Conservation (phyloP, 2,113 vertebrate genomes). For the Hippocampus comes region DNA sequence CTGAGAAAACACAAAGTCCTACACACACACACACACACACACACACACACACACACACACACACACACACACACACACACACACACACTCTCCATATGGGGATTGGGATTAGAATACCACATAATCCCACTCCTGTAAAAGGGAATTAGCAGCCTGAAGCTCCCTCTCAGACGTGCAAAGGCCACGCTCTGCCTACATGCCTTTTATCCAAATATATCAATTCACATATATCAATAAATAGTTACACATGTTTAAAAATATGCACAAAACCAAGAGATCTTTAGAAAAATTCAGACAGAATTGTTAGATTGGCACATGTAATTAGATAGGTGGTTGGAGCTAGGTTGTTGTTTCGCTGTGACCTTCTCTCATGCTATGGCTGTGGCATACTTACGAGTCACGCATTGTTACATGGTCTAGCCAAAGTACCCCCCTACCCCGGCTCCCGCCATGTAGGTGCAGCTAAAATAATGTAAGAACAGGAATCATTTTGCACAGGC, state of each 20-base stretch:
- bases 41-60: background rate
- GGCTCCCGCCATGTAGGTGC: no score
- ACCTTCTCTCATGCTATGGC: no score
- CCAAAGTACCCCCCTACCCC: no score
- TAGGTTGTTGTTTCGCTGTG: no score
- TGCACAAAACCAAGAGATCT: background rate
- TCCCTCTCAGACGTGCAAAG: slow-evolving; percentile 46
- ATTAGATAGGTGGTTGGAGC: no score
- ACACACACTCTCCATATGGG: slow-evolving; percentile 57
- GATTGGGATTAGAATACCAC: slow-evolving; percentile 71
- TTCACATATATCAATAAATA: background rate
- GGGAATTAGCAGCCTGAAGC: slow-evolving; percentile 65
- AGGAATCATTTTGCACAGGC: no score
- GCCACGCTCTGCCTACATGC: slow-evolving; percentile 16
- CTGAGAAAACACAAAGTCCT: slow-evolving; percentile 6
- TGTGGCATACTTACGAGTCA: no score
- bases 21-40: background rate
- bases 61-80: background rate
- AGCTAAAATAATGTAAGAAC: no score
- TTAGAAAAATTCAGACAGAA: background rate
- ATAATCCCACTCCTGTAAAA: slow-evolving; percentile 69
- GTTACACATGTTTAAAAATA: background rate
- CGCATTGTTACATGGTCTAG: no score
- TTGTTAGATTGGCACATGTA: background rate
- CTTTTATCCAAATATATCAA: slow-evolving; percentile 12